These are phyloP conservation scores for Thryonomys swinderianus DNA, from an alignment of 2,113 vertebrate genomes.

Conservation along the genomic window DNA sequence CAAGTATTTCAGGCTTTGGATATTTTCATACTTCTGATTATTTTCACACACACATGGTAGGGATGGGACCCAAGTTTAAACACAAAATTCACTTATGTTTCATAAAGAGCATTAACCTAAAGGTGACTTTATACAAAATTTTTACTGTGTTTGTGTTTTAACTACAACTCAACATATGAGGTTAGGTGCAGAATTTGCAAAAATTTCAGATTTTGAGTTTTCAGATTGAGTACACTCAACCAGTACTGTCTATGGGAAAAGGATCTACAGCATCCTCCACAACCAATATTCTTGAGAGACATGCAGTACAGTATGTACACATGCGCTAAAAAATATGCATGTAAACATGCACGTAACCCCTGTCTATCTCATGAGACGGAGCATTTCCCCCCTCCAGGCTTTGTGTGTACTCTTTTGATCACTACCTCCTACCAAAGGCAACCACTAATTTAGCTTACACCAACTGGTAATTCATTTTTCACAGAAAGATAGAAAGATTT, in stretches of 20 bases:
- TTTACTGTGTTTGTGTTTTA: background rate
- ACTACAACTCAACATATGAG: background rate
- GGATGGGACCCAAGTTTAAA: background rate
- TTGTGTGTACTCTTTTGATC: background rate
- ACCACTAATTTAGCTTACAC: background rate
- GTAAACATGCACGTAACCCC: background rate
- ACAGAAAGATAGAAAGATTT: constrained; percentile 33
- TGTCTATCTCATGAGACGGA: background rate
- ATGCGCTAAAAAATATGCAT: background rate
- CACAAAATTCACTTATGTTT: background rate
- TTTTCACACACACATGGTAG: background rate
- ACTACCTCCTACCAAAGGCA: background rate
- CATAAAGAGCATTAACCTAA: background rate
- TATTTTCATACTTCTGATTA: background rate
- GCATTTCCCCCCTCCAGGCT: background rate
- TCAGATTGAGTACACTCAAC: background rate
- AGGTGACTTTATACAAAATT: background rate
- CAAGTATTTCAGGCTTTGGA: background rate
- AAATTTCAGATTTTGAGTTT: background rate
- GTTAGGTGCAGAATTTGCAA: background rate
- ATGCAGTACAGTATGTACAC: background rate
- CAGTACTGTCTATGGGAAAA: constrained; percentile 31
- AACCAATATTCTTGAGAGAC: background rate
- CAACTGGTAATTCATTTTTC: constrained; percentile 20
- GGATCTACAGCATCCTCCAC: background rate